Conservation (phyloP, 1,140 invertebrate species). For the Carposina sasakii region DNA sequence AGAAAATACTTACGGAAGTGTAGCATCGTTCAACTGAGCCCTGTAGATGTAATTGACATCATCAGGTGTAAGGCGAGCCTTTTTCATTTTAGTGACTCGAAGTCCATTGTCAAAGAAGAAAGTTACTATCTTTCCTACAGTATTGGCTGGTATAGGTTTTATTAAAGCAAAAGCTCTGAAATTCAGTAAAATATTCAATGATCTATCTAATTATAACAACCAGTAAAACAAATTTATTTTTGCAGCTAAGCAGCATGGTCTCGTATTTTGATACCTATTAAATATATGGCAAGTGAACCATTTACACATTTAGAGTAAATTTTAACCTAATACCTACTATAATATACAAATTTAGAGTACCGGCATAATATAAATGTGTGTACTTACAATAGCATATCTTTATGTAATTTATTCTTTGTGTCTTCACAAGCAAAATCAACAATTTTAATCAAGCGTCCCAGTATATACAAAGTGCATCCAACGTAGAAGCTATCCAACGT, state of each 20-base stretch:
- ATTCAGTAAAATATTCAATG: constrained; percentile 28
- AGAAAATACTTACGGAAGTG: constrained; percentile 74
- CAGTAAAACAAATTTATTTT: too few species aligned
- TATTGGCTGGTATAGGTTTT: constrained; percentile 80
- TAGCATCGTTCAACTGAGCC: constrained; percentile 72
- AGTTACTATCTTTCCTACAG: constrained; percentile 83
- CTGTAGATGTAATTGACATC: constrained; percentile 77
- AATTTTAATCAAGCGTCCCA: constrained; percentile 84
- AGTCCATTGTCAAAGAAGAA: constrained; percentile 78
- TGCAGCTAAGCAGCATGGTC: too few species aligned
- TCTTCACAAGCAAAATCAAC: constrained; percentile 83
- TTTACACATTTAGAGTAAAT: constrained; percentile 5
- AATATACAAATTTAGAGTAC: too few species aligned
- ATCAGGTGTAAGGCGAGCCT: constrained; percentile 76
- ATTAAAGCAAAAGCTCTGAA: constrained; percentile 84
- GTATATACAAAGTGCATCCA: constrained; percentile 83
- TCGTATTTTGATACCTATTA: too few species aligned
- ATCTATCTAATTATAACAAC: too few species aligned
- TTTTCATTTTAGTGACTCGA: constrained; percentile 81
- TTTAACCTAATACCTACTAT: too few species aligned
- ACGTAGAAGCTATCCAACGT: constrained; percentile 81
- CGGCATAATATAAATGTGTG: too few species aligned
- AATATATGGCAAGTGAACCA: constrained; percentile 13
- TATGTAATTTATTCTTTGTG: constrained; percentile 75
- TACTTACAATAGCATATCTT: constrained; percentile 76